Percentiles rank a stretch among this genome's conserved stretches.
These are phyloP conservation scores for Cacoxenus indagator DNA, from an alignment of 2,888 invertebrate species.

Conservation along the genomic window DNA sequence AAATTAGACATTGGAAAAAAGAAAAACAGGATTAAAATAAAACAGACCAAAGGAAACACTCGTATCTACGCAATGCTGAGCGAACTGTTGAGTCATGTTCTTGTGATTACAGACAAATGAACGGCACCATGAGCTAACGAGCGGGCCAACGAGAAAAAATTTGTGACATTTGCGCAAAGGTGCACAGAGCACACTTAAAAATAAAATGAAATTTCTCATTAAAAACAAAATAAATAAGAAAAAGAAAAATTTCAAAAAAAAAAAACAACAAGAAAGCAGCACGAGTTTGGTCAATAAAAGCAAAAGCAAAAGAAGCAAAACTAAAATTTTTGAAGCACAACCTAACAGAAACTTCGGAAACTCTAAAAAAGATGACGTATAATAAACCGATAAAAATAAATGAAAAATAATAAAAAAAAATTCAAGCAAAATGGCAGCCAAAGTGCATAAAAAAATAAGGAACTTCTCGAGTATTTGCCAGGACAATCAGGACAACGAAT, in stretches of 20 bases:
- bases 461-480: background rate
- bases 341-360: too few relatives aligned
- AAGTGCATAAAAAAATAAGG: background rate
- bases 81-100: conserved; percentile 18
- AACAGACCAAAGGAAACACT: background rate
- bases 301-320: too few relatives aligned
- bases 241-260: background rate
- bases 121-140: background rate
- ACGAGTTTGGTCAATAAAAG: too few relatives aligned
- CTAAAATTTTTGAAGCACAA: too few relatives aligned
- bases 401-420: background rate
- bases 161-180: background rate
- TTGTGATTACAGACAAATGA: background rate
- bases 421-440: background rate
- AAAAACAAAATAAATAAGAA: background rate
- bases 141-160: background rate
- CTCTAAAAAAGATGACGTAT: too few relatives aligned
- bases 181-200: background rate
- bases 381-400: too few relatives aligned
- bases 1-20: conserved; percentile 29
- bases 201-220: background rate
- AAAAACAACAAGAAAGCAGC: background rate
- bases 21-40: background rate
- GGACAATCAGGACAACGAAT: conserved; percentile 16
- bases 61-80: background rate